These are phyloP conservation scores for Drosophila subobscura DNA, from an alignment of 1,140 invertebrate species.

Conservation along the genomic window DNA sequence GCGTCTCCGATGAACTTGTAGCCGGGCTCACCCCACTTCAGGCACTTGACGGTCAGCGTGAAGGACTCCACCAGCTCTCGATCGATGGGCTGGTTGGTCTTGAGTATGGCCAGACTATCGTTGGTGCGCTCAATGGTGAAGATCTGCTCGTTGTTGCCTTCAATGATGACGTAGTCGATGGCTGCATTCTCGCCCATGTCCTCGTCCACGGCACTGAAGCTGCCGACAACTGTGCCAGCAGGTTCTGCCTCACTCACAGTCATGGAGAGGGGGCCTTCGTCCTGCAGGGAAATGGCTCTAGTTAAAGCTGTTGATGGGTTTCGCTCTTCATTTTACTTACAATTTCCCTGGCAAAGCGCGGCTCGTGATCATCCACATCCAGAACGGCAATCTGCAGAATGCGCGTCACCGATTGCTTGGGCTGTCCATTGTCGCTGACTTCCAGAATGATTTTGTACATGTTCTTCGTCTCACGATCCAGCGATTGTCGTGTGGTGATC, in stretches of 20 bases:
- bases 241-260: constrained; percentile 87
- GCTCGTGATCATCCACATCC: constrained; percentile 92
- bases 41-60: constrained; percentile 88
- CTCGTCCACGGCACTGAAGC: constrained; percentile 88
- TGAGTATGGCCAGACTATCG: constrained; percentile 88
- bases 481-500: constrained; percentile 87
- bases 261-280: constrained; percentile 87
- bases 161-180: constrained; percentile 90
- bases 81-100: constrained; percentile 87
- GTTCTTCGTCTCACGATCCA: constrained; percentile 90
- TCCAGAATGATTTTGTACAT: constrained; percentile 90
- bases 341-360: constrained; percentile 88
- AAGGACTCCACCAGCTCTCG: constrained; percentile 86
- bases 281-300: constrained; percentile 78
- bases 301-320: background rate
- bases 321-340: constrained; percentile 84
- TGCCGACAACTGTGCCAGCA: constrained; percentile 87
- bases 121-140: constrained; percentile 87
- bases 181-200: constrained; percentile 90
- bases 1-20: constrained; percentile 77
- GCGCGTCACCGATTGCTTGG: constrained; percentile 89
- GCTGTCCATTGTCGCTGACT: constrained; percentile 89
- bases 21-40: constrained; percentile 81
- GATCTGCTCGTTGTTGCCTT: constrained; percentile 89
- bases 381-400: constrained; percentile 88